These are phyloP conservation scores for Creontiades dilutus DNA, from an alignment of 2,888 invertebrate genomes.

Conservation along the genomic window DNA sequence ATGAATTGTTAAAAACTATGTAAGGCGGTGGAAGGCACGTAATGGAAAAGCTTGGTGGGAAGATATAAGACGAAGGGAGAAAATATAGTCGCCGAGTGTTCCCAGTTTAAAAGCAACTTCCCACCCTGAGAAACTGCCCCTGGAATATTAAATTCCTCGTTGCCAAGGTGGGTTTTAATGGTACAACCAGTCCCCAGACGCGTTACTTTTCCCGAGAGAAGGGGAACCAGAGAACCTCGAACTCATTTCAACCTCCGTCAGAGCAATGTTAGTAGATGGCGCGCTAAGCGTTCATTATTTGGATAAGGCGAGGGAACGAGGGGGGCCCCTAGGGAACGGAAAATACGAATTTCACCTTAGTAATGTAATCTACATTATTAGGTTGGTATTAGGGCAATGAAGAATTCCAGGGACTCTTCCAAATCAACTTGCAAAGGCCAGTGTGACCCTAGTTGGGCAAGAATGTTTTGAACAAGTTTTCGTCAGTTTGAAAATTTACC, in stretches of 20 bases:
- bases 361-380: too few species aligned
- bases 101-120: neutral
- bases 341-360: too few species aligned
- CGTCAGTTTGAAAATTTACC: too few species aligned
- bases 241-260: neutral
- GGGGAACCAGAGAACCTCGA: neutral
- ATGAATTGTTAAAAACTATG: too few species aligned
- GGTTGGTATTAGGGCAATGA: too few species aligned
- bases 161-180: constrained; percentile 44
- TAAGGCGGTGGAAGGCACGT: neutral
- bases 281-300: neutral
- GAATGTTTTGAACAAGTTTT: too few species aligned
- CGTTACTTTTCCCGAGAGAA: neutral
- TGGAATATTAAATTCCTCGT: constrained; percentile 54
- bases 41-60: neutral
- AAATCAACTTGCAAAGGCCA: too few species aligned
- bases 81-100: neutral
- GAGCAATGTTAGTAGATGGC: neutral
- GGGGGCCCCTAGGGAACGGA: too few species aligned
- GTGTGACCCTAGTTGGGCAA: too few species aligned
- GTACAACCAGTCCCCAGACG: constrained; percentile 16
- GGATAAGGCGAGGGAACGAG: too few species aligned
- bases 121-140: constrained; percentile 30
- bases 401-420: too few species aligned
- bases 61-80: neutral